Conservation (phyloP, 2,888 invertebrate species). For the Serripes groenlandicus region DNA sequence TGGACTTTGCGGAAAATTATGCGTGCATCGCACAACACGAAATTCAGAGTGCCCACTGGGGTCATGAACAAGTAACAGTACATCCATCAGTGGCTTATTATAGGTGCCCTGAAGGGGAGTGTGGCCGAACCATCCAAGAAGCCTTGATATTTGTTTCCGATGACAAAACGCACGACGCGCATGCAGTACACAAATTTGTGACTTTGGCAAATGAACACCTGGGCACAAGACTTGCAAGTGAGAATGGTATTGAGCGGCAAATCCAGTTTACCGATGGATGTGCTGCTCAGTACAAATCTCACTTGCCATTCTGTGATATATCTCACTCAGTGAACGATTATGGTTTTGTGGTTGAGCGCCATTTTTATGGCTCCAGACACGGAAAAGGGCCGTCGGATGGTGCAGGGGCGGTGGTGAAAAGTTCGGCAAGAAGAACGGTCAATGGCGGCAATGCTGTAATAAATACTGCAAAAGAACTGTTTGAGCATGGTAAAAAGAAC, state of each 20-base stretch:
- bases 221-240: background rate
- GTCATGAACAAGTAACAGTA: constrained; percentile 49
- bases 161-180: constrained; percentile 54
- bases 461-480: too few relatives aligned
- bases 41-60: constrained; percentile 59
- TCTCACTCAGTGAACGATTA: constrained; percentile 27
- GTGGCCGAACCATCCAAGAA: constrained; percentile 47
- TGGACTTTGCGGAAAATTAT: constrained; percentile 11
- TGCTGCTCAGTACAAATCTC: constrained; percentile 48
- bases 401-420: background rate
- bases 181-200: constrained; percentile 47
- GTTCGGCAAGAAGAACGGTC: background rate
- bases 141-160: constrained; percentile 52
- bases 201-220: constrained; percentile 42
- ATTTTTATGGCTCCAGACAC: constrained; percentile 44
- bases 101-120: constrained; percentile 41
- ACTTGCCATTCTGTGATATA: constrained; percentile 49
- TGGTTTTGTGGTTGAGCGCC: constrained; percentile 42
- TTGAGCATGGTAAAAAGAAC: too few relatives aligned
- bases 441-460: background rate
- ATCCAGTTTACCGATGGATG: background rate
- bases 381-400: constrained; percentile 15
- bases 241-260: background rate
- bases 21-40: constrained; percentile 56
- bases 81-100: constrained; percentile 49